Conservation (phyloP, 2,113 vertebrate genomes). For the Lophotis ruficrista region DNA sequence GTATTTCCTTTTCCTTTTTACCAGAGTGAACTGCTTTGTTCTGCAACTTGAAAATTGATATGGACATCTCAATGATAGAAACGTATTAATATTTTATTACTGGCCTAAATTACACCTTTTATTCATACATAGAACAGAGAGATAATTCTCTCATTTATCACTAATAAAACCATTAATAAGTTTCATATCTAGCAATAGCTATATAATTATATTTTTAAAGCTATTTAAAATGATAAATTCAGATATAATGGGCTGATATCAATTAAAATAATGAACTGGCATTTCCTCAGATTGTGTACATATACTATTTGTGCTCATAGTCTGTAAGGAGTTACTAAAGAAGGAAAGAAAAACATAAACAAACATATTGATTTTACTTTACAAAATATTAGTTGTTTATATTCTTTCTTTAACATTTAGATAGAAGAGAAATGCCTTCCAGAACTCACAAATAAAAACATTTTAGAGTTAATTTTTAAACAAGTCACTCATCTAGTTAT, state of each 20-base stretch:
- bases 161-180: not conserved
- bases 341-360: not conserved
- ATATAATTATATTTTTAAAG: slow-evolving; percentile 24
- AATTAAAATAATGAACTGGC: not conserved
- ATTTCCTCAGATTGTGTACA: not conserved
- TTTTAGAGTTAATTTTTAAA: not conserved
- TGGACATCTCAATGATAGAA: not conserved
- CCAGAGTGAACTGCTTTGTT: not conserved
- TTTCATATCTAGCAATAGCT: not conserved
- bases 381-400: not conserved
- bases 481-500: not conserved
- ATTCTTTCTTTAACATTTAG: not conserved
- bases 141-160: not conserved
- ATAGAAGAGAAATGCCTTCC: not conserved
- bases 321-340: not conserved
- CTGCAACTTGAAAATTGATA: not conserved
- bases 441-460: not conserved
- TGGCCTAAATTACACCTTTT: not conserved
- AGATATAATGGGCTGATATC: not conserved
- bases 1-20: not conserved
- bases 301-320: not conserved
- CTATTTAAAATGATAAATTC: not conserved
- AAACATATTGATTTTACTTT: not conserved
- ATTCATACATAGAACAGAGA: not conserved
- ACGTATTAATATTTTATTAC: slow-evolving; percentile 18